phyloP scores from a whole-genome alignment of 2,113 vertebrate genomes.

The Mormoops blainvillei region DNA sequence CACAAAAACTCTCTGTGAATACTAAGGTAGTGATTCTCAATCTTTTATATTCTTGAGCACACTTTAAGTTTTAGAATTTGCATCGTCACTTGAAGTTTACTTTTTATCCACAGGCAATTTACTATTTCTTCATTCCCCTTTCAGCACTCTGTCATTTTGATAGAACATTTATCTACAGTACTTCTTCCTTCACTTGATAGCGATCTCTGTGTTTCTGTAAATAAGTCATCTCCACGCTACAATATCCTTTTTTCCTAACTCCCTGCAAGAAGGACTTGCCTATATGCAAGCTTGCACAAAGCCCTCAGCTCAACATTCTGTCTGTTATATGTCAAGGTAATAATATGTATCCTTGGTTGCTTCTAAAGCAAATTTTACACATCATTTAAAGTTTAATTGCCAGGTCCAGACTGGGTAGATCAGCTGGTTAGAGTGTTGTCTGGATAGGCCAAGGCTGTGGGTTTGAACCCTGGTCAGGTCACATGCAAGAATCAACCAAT shows the following conservation, averaged over 20 bases:
- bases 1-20: neutral
- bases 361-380: neutral
- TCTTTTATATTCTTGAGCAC: neutral
- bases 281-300: neutral
- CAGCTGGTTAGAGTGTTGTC: no score
- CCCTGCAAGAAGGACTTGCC: neutral
- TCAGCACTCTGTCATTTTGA: neutral
- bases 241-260: neutral
- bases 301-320: neutral
- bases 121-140: neutral
- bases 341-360: neutral
- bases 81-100: neutral
- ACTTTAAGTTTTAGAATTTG: constrained; percentile 20
- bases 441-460: no score
- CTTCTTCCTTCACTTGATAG: neutral
- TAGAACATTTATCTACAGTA: neutral
- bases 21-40: neutral
- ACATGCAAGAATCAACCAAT: no score
- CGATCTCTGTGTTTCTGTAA: neutral
- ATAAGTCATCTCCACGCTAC: neutral
- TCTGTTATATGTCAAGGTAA: neutral
- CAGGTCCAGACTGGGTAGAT: no score
- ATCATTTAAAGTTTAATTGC: neutral
- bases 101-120: neutral
- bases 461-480: no score